Conservation (phyloP, 2,888 invertebrate genomes). For the Oscheius sp. region DNA sequence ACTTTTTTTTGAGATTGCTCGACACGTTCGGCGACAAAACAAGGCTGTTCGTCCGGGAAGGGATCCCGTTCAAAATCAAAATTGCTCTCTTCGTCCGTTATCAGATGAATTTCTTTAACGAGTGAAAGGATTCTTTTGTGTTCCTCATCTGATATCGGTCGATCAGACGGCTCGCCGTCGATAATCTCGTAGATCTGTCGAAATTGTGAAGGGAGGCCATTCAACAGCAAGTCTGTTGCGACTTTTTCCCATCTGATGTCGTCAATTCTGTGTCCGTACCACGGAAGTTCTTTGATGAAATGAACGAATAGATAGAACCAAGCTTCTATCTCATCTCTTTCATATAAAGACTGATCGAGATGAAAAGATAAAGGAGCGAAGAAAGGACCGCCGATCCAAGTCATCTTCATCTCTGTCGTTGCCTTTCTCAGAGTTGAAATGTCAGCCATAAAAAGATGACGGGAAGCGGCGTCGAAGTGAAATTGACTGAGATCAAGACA, state of each 20-base stretch:
- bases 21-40: too few species aligned
- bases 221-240: slow-evolving; percentile 20
- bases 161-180: background rate
- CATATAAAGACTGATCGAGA: background rate
- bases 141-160: slow-evolving; percentile 29
- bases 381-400: slow-evolving; percentile 43
- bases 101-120: slow-evolving; percentile 36
- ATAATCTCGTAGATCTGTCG: slow-evolving; percentile 39
- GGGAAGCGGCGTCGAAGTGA: slow-evolving; percentile 54
- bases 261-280: slow-evolving; percentile 39
- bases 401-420: slow-evolving; percentile 10
- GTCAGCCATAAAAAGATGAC: slow-evolving; percentile 62
- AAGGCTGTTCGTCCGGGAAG: slow-evolving; percentile 54
- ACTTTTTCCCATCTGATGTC: slow-evolving; percentile 35
- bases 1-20: too few species aligned
- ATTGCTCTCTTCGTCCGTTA: slow-evolving; percentile 54
- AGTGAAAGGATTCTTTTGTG: slow-evolving; percentile 24
- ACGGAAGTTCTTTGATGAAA: slow-evolving; percentile 51
- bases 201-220: slow-evolving; percentile 38
- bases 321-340: slow-evolving; percentile 56
- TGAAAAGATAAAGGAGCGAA: slow-evolving; percentile 51
- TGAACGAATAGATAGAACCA: slow-evolving; percentile 54
- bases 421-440: slow-evolving; percentile 45
- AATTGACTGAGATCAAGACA: slow-evolving; percentile 50
- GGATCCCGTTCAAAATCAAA: slow-evolving; percentile 63